Evolutionary conservation across 2,797 vertebrate genomes (phyloP).

Genomic region (Garrulus glandarius): DNA sequence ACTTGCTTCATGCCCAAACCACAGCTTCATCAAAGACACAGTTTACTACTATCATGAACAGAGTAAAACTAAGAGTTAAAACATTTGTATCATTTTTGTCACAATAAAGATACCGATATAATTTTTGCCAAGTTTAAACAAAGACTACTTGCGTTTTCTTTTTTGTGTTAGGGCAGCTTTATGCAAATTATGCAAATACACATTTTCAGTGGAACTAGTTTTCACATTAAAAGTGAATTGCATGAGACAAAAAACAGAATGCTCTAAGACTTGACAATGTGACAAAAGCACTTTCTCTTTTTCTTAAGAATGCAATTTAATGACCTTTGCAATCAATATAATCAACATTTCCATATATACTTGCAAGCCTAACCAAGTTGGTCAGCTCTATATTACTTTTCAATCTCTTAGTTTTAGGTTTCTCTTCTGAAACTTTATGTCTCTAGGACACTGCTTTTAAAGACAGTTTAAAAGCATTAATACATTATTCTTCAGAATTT

Average conservation of each 20-base stretch:
- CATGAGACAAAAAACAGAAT: conserved; percentile 23
- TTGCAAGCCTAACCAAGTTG: conserved; percentile 70
- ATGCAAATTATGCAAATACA: conserved; percentile 75
- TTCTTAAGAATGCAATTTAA: conserved; percentile 26
- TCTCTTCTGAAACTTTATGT: neutral
- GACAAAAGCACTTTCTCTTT: conserved; percentile 26
- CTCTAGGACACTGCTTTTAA: neutral
- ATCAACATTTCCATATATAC: conserved; percentile 54
- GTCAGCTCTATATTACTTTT: neutral
- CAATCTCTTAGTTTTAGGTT: neutral
- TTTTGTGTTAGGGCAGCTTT: conserved; percentile 48
- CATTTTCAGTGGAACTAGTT: conserved; percentile 56
- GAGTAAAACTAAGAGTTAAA: conserved; percentile 54
- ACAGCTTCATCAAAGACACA: conserved; percentile 71
- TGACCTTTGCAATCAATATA: conserved; percentile 26
- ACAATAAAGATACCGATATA: neutral
- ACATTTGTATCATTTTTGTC: neutral
- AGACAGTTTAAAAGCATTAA: neutral
- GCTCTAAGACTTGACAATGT: conserved; percentile 15
- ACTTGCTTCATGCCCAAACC: conserved; percentile 77
- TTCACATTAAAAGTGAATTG: conserved; percentile 59
- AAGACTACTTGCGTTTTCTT: conserved; percentile 69
- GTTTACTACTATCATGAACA: conserved; percentile 64
- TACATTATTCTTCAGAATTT: neutral
- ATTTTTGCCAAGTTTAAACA: conserved; percentile 54